A percentile compares a stretch with the other conserved stretches of the same genome.
phyloP scores from a whole-genome alignment of 2,888 invertebrate species.

The Leucozona laternaria region DNA sequence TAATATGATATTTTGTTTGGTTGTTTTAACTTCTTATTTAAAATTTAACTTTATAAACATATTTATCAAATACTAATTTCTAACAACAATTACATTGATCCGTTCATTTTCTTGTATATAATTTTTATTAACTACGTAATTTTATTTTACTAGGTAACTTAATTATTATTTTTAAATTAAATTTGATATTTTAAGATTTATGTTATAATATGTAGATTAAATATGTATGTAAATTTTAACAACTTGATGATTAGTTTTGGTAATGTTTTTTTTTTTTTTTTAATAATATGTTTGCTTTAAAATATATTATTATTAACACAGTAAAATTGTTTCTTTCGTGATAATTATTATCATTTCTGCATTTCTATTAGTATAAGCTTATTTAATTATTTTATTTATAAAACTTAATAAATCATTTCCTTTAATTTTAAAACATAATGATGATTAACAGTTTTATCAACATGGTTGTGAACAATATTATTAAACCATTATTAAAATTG shows the following conservation, averaged over 20 bases:
- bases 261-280: background rate
- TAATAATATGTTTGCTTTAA: slow-evolving; percentile 13
- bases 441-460: background rate
- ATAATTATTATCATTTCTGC: slow-evolving; percentile 30
- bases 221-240: slow-evolving; percentile 66
- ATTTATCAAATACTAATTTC: slow-evolving; percentile 60
- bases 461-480: background rate
- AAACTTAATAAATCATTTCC: too few species aligned
- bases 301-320: slow-evolving; percentile 63
- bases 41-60: slow-evolving; percentile 40
- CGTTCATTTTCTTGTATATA: slow-evolving; percentile 53
- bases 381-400: background rate
- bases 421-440: background rate
- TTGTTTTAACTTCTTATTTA: background rate
- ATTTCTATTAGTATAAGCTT: background rate
- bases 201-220: slow-evolving; percentile 45
- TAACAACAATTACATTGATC: slow-evolving; percentile 52
- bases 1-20: slow-evolving; percentile 2
- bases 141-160: slow-evolving; percentile 22
- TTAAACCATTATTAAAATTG: background rate
- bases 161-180: slow-evolving; percentile 30
- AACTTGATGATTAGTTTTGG: slow-evolving; percentile 33
- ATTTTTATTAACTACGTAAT: slow-evolving; percentile 1
- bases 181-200: slow-evolving; percentile 19
- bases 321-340: slow-evolving; percentile 63